These are phyloP conservation scores for Aulostomus chinensis DNA, from an alignment of 2,797 vertebrate species.

Conservation along the genomic window DNA sequence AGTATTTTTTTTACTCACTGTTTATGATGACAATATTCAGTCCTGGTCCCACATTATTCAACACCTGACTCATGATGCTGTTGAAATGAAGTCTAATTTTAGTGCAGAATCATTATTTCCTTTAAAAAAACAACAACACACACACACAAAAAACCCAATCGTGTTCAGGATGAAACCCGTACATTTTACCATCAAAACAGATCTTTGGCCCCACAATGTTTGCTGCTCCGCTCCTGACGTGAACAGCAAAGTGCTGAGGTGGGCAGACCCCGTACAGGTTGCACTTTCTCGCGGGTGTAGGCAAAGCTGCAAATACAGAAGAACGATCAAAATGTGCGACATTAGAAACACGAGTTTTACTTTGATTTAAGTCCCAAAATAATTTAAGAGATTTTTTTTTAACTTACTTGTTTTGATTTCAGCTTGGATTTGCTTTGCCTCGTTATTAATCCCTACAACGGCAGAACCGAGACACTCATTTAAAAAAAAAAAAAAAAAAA, in stretches of 20 bases:
- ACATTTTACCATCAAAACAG: constrained; percentile 85
- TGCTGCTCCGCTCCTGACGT: constrained; percentile 83
- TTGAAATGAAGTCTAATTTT: constrained; percentile 16
- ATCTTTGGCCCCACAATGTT: constrained; percentile 87
- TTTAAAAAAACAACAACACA: too few relatives aligned
- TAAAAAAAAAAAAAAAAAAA: background rate
- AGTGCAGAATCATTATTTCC: background rate
- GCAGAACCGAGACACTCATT: too few relatives aligned
- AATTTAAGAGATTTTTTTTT: background rate
- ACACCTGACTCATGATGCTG: constrained; percentile 86
- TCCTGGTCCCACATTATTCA: constrained; percentile 86
- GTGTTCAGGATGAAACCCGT: constrained; percentile 44
- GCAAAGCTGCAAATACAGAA: constrained; percentile 27
- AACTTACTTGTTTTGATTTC: constrained; percentile 10
- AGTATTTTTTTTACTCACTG: too few relatives aligned
- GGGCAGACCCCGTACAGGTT: constrained; percentile 75
- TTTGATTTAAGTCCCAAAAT: too few relatives aligned
- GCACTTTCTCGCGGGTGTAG: constrained; percentile 66
- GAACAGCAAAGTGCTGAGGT: constrained; percentile 76
- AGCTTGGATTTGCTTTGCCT: rapidly evolving
- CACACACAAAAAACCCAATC: too few relatives aligned
- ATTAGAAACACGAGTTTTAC: too few relatives aligned
- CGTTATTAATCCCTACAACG: constrained; percentile 11
- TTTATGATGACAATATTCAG: constrained; percentile 87
- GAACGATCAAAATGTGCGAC: background rate